A percentile compares a stretch with the other conserved stretches of the same genome.
phyloP scores from a whole-genome alignment of 2,888 invertebrate genomes.

The Hydraecia micacea region DNA sequence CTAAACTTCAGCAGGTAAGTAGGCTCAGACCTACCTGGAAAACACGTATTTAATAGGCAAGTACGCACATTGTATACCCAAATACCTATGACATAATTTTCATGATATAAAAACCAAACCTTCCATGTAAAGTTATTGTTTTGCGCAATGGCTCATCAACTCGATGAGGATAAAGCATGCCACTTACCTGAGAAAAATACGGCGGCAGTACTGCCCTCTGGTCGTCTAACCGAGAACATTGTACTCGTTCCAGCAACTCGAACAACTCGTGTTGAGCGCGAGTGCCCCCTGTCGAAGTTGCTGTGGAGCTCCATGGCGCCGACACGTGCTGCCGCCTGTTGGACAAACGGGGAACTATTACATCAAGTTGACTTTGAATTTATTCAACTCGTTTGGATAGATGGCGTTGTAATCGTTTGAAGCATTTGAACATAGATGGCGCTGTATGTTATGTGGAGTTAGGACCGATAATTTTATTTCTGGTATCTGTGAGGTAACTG shows the following conservation, averaged over 20 bases:
- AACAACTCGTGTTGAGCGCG: constrained; percentile 95
- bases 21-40: neutral
- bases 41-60: neutral
- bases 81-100: neutral
- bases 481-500: neutral
- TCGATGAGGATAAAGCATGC: constrained; percentile 26
- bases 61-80: neutral
- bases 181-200: constrained; percentile 96
- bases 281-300: constrained; percentile 86
- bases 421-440: constrained; percentile 67
- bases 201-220: constrained; percentile 98
- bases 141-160: constrained; percentile 6
- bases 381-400: constrained; percentile 18
- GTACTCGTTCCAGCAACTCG: constrained; percentile 97
- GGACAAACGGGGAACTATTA: constrained; percentile 70
- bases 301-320: constrained; percentile 89
- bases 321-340: constrained; percentile 92
- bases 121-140: neutral
- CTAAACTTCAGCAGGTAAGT: neutral
- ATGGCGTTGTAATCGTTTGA: constrained; percentile 37
- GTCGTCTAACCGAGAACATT: constrained; percentile 98
- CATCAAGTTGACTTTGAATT: neutral
- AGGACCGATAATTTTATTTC: neutral
- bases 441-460: constrained; percentile 16
- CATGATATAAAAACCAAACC: neutral